Conservation (phyloP, 2,113 vertebrate species). For the Leptosomus discolor region DNA sequence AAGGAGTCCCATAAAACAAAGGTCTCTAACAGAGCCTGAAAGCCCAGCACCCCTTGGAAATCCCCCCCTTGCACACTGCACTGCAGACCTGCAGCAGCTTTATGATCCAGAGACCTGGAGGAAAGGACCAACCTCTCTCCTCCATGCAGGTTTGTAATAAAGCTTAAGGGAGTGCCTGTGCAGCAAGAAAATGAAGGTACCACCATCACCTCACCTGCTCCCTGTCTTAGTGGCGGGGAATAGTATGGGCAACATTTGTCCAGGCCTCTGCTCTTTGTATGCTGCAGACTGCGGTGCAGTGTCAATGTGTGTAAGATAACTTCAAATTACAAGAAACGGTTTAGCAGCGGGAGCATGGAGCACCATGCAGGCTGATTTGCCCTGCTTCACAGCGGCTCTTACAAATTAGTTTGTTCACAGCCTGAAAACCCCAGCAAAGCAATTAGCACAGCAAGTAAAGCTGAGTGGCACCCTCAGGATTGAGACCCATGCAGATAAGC, state of each 20-base stretch:
- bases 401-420: not conserved
- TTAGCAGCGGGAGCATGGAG: not conserved
- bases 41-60: not conserved
- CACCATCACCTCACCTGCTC: not conserved
- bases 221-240: not conserved
- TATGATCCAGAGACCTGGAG: not conserved
- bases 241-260: not conserved
- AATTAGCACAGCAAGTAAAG: not conserved
- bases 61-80: not conserved
- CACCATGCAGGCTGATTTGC: not conserved
- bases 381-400: not conserved
- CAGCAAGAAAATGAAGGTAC: not conserved
- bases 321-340: not conserved
- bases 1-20: not conserved
- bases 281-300: not conserved
- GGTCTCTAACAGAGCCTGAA: not conserved
- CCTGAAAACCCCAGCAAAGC: not conserved
- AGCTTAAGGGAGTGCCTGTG: not conserved
- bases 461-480: not conserved
- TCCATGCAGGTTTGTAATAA: not conserved
- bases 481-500: not conserved
- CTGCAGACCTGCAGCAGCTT: not conserved
- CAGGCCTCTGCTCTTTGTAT: not conserved
- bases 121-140: not conserved
- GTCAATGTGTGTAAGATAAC: not conserved